Percentiles rank a stretch among this genome's conserved stretches.
These are phyloP conservation scores for Schizopygopsis malacanthus DNA, from an alignment of 2,797 vertebrate genomes.

Conservation along the genomic window DNA sequence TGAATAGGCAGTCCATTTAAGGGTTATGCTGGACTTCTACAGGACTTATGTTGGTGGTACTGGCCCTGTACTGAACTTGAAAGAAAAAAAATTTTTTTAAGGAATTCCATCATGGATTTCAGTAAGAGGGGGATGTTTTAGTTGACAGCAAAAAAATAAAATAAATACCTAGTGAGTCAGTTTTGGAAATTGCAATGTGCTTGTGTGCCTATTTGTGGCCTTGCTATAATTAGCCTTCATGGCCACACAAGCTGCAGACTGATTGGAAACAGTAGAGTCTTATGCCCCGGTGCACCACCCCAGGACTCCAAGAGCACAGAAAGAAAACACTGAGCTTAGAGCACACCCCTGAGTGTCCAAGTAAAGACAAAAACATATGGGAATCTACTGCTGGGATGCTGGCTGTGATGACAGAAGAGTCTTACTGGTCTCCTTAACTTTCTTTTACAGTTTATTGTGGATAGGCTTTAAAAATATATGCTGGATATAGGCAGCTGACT, in stretches of 20 bases:
- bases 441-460: neutral
- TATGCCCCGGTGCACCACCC: constrained; percentile 56
- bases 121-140: constrained; percentile 38
- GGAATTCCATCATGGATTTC: neutral
- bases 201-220: constrained; percentile 80
- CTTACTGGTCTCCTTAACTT: neutral
- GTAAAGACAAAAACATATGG: neutral
- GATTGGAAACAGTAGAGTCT: constrained; percentile 81
- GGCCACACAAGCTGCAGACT: constrained; percentile 79
- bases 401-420: constrained; percentile 18
- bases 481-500: neutral
- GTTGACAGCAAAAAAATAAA: constrained; percentile 51
- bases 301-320: constrained; percentile 30
- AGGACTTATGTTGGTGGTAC: neutral
- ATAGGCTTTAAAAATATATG: neutral
- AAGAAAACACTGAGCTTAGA: constrained; percentile 38
- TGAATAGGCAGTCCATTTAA: constrained; percentile 52
- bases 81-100: neutral
- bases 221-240: constrained; percentile 81
- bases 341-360: constrained; percentile 1
- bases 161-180: constrained; percentile 62
- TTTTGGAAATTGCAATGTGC: constrained; percentile 79
- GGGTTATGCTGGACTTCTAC: constrained; percentile 20
- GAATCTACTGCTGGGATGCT: constrained; percentile 8
- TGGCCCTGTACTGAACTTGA: neutral